Conservation (phyloP, 2,888 invertebrate species). For the Nephrotoma flavescens region DNA sequence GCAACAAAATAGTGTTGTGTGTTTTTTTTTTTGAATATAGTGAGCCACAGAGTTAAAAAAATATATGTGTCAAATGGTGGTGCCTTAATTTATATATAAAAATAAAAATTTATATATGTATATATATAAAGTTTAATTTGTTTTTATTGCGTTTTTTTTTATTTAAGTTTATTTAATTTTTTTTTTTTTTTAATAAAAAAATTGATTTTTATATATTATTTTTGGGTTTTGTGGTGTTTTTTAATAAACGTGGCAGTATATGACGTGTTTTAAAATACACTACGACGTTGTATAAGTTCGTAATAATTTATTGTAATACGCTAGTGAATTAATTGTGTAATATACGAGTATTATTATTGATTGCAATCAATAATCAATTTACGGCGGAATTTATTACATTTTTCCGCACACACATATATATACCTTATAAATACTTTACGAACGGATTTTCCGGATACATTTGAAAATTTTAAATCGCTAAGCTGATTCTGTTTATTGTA, state of each 20-base stretch:
- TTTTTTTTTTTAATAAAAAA: neutral
- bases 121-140: neutral
- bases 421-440: neutral
- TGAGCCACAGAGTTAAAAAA: neutral
- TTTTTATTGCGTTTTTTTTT: neutral
- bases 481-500: neutral
- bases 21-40: neutral
- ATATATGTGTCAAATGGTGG: neutral
- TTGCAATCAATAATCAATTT: neutral
- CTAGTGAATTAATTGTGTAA: neutral
- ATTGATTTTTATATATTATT: neutral
- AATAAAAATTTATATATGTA: neutral
- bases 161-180: neutral
- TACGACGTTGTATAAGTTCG: neutral
- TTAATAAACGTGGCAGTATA: conserved; percentile 1
- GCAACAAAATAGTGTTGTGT: neutral
- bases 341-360: neutral
- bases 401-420: neutral
- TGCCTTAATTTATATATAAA: neutral
- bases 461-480: neutral
- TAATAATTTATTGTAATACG: neutral
- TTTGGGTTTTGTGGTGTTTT: neutral
- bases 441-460: neutral
- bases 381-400: neutral
- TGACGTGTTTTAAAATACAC: neutral